Conservation (phyloP, 2,113 vertebrate species). For the Chrysemys picta region DNA sequence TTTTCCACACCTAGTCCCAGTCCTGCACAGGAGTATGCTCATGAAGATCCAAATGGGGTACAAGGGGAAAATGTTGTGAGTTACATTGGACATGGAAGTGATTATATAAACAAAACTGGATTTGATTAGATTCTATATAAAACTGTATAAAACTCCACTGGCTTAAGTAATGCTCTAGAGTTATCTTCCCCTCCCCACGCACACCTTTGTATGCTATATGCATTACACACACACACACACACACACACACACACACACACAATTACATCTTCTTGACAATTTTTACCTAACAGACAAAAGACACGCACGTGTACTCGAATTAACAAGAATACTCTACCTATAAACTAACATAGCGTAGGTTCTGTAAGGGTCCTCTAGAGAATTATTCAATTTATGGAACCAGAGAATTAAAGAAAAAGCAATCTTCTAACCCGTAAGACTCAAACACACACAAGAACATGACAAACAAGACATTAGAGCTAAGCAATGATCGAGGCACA, state of each 20-base stretch:
- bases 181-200: not conserved
- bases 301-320: not conserved
- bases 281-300: constrained; percentile 9
- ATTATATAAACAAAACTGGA: not conserved
- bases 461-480: not conserved
- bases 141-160: not conserved
- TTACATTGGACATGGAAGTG: not conserved
- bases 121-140: not conserved
- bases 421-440: constrained; percentile 49
- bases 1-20: not conserved
- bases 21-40: not conserved
- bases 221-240: not conserved
- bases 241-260: not conserved
- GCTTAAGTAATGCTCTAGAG: constrained; percentile 4
- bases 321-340: not conserved
- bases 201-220: not conserved
- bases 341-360: not conserved
- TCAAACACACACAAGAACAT: constrained; percentile 20
- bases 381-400: constrained; percentile 30
- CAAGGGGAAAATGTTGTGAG: not conserved
- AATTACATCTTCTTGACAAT: not conserved
- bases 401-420: not conserved
- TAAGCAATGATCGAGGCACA: constrained; percentile 10
- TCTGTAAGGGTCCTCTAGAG: not conserved
- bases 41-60: not conserved